Evolutionary conservation across 2,797 vertebrate genomes (phyloP), one percentile per base, ranked within the genome.

Genomic region (Enteromius trimaculatus): DNA sequence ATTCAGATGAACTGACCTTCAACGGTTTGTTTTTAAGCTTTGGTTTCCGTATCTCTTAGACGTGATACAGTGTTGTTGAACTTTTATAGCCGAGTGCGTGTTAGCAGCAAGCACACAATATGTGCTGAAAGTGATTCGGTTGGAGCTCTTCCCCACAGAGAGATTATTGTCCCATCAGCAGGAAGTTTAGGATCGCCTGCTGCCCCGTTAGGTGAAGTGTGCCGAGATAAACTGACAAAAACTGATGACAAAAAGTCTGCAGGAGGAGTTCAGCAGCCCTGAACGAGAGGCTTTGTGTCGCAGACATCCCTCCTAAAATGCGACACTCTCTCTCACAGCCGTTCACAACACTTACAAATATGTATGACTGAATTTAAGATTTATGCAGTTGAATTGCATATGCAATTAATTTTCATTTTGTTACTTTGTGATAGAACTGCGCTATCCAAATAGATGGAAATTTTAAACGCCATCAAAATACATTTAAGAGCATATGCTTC

Each of bases 161-260:
- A 81, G 68, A 64, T 81, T 81, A 51, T 64, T 81, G 69, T 64
- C 55, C 53, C 55, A 49, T 74, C 39, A 81, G 66, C 79, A 44
- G 66, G 66, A 55, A 68, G 21, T 74, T 47, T 39, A 71, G 37
- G 69, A 71, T 47, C 10, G 6, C 51, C n/a, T 31, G 51, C 37
- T 71, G 66, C 14, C 79, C 66, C 10, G 10, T 79, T 68, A 51
- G 77, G 62, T 79, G 44, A 66, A 79, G 44, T 69, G 34, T 8
- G 21, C 8, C 2, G 16, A 29, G 66, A 80, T 58, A 80, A 80
- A 80, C 55, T 72, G 69, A 55, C 74, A 70, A 68, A 58, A 62
- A 78, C 49, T 23, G 17, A 74, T 81, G 70, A 74, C 58, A 65
- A 65, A 55, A 80, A 69, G 44, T 44, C 10, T 66, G 29, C 77